Conservation (phyloP, 2,113 vertebrate genomes). For the Elephas maximus region DNA sequence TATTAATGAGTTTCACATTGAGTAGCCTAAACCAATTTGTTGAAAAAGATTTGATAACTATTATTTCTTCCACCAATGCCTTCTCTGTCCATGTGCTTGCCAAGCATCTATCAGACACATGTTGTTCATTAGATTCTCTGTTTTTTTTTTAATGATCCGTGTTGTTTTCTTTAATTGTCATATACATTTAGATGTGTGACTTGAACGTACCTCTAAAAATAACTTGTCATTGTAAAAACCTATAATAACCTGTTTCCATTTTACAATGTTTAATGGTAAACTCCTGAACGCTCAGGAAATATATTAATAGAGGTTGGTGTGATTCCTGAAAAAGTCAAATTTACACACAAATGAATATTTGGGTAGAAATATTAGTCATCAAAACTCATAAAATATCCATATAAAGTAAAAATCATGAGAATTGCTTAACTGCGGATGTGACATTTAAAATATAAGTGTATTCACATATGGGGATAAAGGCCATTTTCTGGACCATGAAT, state of each 20-base stretch:
- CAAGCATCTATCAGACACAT: not conserved
- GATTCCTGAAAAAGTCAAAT: not conserved
- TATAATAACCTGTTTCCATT: not conserved
- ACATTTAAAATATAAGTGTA: not conserved
- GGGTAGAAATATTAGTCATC: not conserved
- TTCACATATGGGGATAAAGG: not conserved
- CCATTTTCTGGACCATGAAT: not conserved
- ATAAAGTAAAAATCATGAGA: not conserved
- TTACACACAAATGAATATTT: not conserved
- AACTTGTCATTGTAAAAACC: not conserved
- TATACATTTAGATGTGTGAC: not conserved
- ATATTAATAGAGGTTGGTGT: not conserved
- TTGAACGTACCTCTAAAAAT: constrained; percentile 24
- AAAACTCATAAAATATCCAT: not conserved
- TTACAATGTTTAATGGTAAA: not conserved
- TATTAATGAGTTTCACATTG: constrained; percentile 27
- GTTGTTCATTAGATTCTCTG: not conserved
- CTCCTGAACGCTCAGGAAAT: not conserved
- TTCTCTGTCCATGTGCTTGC: not conserved
- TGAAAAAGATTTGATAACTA: not conserved
- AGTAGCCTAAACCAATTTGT: constrained; percentile 17
- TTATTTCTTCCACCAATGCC: not conserved
- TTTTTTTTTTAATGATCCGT: not conserved
- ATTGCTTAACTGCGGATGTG: not conserved
- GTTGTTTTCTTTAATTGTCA: constrained; percentile 8